phyloP scores from a whole-genome alignment of 2,888 invertebrate species.

The Spodoptera picta region DNA sequence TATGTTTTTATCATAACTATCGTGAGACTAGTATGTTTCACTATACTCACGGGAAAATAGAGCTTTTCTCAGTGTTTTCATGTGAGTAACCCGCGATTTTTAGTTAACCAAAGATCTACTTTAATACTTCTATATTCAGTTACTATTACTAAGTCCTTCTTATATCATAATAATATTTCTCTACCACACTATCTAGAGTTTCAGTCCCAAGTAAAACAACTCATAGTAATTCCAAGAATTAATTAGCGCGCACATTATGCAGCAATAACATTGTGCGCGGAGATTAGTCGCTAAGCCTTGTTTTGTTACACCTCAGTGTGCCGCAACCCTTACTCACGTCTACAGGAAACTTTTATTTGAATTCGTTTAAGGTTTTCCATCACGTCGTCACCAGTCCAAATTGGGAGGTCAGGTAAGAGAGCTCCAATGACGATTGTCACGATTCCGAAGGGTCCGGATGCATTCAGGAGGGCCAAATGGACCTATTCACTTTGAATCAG shows the following conservation, averaged over 20 bases:
- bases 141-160: too few relatives aligned
- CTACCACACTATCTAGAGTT: constrained; percentile 9
- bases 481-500: constrained; percentile 79
- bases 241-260: constrained; percentile 35
- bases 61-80: too few relatives aligned
- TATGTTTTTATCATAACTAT: too few relatives aligned
- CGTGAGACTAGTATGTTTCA: too few relatives aligned
- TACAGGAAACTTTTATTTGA: constrained; percentile 42
- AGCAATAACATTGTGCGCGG: constrained; percentile 38
- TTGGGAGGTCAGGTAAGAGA: constrained; percentile 61
- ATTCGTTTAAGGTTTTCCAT: constrained; percentile 48
- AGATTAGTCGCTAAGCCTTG: constrained; percentile 42
- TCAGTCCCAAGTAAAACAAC: constrained; percentile 28
- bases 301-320: constrained; percentile 3
- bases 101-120: too few relatives aligned
- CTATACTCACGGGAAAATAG: too few relatives aligned
- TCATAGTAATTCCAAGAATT: constrained; percentile 19
- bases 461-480: constrained; percentile 76
- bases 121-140: too few relatives aligned
- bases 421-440: constrained; percentile 64
- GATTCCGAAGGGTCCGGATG: constrained; percentile 77
- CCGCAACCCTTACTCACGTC: constrained; percentile 12
- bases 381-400: constrained; percentile 52
- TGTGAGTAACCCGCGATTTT: too few relatives aligned
- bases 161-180: not conserved